phyloP scores from a whole-genome alignment of 1,140 invertebrate species.

The Drosophila tristis region DNA sequence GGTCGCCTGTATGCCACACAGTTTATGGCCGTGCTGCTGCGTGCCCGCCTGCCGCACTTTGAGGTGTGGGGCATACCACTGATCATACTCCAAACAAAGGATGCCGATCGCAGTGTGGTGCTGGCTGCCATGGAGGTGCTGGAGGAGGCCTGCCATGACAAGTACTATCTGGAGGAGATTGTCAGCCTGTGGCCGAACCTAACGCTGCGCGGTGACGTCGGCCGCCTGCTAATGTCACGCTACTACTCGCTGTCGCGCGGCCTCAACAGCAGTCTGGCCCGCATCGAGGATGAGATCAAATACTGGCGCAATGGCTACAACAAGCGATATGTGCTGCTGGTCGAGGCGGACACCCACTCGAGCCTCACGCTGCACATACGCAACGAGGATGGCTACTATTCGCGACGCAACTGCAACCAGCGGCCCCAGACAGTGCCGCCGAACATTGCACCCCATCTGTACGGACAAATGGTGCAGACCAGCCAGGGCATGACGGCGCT shows the following conservation, averaged over 20 bases:
- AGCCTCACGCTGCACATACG: constrained; percentile 93
- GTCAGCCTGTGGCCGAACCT: constrained; percentile 90
- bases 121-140: constrained; percentile 92
- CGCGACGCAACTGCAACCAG: constrained; percentile 85
- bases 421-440: constrained; percentile 83
- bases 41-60: constrained; percentile 89
- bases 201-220: constrained; percentile 92
- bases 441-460: constrained; percentile 92
- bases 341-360: constrained; percentile 95
- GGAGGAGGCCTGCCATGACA: constrained; percentile 96
- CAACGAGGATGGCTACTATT: constrained; percentile 91
- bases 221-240: constrained; percentile 92
- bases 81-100: constrained; percentile 92
- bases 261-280: constrained; percentile 88
- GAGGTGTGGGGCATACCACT: constrained; percentile 93
- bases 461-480: constrained; percentile 94
- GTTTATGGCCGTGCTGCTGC: constrained; percentile 93
- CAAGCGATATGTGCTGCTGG: constrained; percentile 93
- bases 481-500: constrained; percentile 89
- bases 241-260: constrained; percentile 91
- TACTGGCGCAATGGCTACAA: constrained; percentile 91
- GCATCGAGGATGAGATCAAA: constrained; percentile 89
- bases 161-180: constrained; percentile 91
- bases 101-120: constrained; percentile 90
- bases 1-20: constrained; percentile 95